Conservation (phyloP, 2,888 invertebrate genomes). For the Limnephilus auricula region DNA sequence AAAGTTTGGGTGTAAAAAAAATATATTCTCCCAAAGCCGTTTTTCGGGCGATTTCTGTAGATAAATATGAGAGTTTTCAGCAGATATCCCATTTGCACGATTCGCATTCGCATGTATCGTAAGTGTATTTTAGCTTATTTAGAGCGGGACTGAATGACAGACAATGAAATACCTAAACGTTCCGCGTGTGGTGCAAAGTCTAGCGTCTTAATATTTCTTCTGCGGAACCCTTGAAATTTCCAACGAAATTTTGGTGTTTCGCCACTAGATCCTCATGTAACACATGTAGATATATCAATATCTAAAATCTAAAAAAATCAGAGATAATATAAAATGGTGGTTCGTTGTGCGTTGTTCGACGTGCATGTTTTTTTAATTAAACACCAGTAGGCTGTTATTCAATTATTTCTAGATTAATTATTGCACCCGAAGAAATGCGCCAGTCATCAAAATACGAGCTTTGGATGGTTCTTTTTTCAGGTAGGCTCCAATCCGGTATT, state of each 20-base stretch:
- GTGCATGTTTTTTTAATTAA: constrained; percentile 46
- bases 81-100: no score
- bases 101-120: no score
- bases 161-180: no score
- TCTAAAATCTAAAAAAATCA: not conserved
- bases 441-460: constrained; percentile 37
- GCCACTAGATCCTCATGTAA: no score
- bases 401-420: constrained; percentile 47
- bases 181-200: no score
- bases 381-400: constrained; percentile 49
- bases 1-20: no score
- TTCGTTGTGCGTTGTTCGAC: not conserved
- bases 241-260: not conserved
- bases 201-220: not conserved
- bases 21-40: no score
- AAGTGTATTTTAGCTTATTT: no score
- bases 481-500: not conserved
- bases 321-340: not conserved
- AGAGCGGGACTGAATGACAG: no score
- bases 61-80: no score
- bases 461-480: not conserved
- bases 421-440: constrained; percentile 33
- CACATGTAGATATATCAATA: no score
- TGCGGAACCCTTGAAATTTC: not conserved
- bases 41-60: no score